phyloP scores from a whole-genome alignment of 2,113 vertebrate genomes.

The Odontophorus gujanensis region DNA sequence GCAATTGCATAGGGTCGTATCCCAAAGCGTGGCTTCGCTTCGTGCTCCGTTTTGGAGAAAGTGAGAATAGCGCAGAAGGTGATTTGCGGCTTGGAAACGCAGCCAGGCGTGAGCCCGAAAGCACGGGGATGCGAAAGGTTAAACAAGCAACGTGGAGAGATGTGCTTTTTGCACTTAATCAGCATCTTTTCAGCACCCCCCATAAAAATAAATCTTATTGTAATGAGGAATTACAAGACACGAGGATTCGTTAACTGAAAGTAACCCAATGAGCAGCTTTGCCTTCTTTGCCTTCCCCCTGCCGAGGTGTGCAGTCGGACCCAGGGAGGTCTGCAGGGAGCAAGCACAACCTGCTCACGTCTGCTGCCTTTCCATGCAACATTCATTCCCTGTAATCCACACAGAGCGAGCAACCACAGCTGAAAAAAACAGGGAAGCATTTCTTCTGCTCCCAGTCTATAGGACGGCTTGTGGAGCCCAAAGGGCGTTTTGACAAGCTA shows the following conservation, averaged over 20 bases:
- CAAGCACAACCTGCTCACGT: not conserved
- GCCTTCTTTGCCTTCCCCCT: not conserved
- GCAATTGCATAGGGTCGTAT: not conserved
- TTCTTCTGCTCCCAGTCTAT: not conserved
- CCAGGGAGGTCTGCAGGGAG: not conserved
- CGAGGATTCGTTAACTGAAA: not conserved
- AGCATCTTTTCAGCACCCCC: not conserved
- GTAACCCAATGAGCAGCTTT: not conserved
- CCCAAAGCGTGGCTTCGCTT: not conserved
- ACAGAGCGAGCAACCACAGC: not conserved
- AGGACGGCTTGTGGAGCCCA: not conserved
- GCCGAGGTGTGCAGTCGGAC: not conserved
- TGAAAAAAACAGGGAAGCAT: not conserved
- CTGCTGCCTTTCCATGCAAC: not conserved
- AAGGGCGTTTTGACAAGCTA: slow-evolving; percentile 12
- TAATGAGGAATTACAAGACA: not conserved
- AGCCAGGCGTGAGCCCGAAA: not conserved
- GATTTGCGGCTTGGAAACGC: not conserved
- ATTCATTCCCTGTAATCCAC: not conserved
- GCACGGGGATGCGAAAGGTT: not conserved
- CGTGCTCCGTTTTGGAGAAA: not conserved
- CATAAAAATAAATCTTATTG: not conserved
- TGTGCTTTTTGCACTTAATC: not conserved
- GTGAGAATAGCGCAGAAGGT: not conserved
- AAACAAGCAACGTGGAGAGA: not conserved